Evolutionary conservation across 2,888 invertebrate species (phyloP), one percentile per base, ranked within the genome.

Genomic region (Heliconius erato): DNA sequence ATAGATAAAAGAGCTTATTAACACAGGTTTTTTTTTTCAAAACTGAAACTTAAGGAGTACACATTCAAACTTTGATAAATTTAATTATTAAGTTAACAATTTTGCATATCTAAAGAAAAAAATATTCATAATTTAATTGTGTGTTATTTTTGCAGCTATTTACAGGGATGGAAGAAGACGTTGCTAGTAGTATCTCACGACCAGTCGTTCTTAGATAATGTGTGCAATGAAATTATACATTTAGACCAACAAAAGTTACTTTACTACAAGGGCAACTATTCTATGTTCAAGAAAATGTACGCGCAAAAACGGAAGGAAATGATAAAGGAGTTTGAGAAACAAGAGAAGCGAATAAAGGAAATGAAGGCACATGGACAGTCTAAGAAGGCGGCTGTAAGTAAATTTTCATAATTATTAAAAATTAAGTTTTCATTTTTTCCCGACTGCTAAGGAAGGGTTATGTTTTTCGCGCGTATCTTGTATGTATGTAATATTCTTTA

Each of bases 101-200:
- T 68, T 26, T 69, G 9, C 11, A 26, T 54, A 54, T 54, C 0
- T 14, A 11, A 23, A 69, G 19, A 35, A 35, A 23, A 9, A 69
- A 23, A 49, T 74, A 28, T 74, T 28, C n/a, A 74, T 59, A 35
- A 63, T 35, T n/a, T n/a, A 63, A 16, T 35, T 14, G 35, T 14
- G 16, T 67, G 23, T n/a, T 80, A 32, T 44, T 78, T 74, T 95
- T 94, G 82, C 93, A 98, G 98, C 92, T 99, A 99, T 92, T 96
- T 99, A 35, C 99, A 99, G 96, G 97, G 97, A 4, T 99, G 99
- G 99, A 99, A 99, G 94, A 99, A 99, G 92, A 99, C 99, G 0
- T 95, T 99, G 5, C 95, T 99, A 54, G 98, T 99, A 83, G 99
- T 99, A 19, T 99, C 99, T 89, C 99, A 99, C 97, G 99, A 99